Evolutionary conservation across 2,797 vertebrate species (phyloP).

Genomic region (Mormyrops boulengeri): DNA sequence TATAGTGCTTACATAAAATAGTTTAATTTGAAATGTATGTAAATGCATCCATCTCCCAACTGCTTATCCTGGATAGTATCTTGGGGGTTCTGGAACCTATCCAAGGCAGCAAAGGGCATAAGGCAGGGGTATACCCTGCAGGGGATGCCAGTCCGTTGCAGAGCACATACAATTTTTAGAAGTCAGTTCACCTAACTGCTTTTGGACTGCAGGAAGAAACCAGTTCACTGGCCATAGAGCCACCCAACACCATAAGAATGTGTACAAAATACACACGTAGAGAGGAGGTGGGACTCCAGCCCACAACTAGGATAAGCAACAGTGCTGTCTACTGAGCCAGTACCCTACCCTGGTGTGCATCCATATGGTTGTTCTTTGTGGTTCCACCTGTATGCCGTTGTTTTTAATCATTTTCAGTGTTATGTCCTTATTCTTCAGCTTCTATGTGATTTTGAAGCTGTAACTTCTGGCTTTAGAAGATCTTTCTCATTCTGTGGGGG

Average conservation of each 20-base stretch:
- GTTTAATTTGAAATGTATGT: neutral
- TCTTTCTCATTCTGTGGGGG: neutral
- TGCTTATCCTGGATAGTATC: neutral
- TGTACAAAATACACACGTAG: neutral
- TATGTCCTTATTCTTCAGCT: neutral
- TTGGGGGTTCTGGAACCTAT: neutral
- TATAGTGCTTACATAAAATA: neutral
- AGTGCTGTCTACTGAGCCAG: neutral
- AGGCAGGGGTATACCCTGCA: neutral
- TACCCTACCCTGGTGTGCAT: neutral
- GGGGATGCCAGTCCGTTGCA: neutral
- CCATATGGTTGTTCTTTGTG: neutral
- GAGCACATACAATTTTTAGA: neutral
- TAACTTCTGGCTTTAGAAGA: neutral
- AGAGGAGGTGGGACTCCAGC: neutral
- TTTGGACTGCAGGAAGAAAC: neutral
- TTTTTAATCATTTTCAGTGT: neutral
- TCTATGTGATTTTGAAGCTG: neutral
- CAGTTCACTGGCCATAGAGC: neutral
- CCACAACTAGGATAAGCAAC: neutral
- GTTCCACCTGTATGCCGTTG: neutral
- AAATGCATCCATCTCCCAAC: neutral
- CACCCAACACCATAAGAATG: neutral
- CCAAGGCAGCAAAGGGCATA: neutral
- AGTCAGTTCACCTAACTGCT: neutral